Evolutionary conservation across 2,797 vertebrate species (phyloP).

Genomic region (Vireo griseus): DNA sequence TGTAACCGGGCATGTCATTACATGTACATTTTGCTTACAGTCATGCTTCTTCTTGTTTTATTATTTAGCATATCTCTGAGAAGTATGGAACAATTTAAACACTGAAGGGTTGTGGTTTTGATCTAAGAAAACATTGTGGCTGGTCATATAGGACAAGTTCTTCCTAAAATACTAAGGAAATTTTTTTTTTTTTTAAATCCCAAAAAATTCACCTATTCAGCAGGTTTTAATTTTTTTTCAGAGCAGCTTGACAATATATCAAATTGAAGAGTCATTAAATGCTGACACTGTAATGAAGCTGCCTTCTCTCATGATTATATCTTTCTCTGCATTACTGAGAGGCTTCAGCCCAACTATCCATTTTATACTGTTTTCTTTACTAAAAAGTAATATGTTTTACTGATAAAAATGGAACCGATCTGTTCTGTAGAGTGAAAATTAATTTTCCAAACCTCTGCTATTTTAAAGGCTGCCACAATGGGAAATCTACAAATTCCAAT

Average conservation of each 20-base stretch:
- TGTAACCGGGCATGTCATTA: background rate
- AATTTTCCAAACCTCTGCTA: background rate
- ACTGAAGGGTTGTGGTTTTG: background rate
- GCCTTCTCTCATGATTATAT: background rate
- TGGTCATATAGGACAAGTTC: background rate
- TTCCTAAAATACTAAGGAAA: background rate
- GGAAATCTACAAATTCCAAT: background rate
- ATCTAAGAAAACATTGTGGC: background rate
- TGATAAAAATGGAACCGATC: background rate
- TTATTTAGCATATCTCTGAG: background rate
- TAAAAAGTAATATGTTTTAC: background rate
- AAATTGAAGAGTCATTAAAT: background rate
- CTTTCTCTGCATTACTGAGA: background rate
- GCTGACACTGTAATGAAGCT: background rate
- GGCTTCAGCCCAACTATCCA: background rate
- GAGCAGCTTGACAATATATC: background rate
- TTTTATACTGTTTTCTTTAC: constrained; percentile 5
- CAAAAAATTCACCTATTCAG: background rate
- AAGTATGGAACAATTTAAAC: background rate
- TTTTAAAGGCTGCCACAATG: background rate
- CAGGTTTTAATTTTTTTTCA: background rate
- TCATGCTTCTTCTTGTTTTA: background rate
- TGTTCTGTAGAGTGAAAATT: background rate
- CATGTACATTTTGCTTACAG: background rate
- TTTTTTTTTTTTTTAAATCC: background rate